Base-by-base conservation (phyloP, 2,113 vertebrate species). In the Neodontobutis hainanensis region DNA sequence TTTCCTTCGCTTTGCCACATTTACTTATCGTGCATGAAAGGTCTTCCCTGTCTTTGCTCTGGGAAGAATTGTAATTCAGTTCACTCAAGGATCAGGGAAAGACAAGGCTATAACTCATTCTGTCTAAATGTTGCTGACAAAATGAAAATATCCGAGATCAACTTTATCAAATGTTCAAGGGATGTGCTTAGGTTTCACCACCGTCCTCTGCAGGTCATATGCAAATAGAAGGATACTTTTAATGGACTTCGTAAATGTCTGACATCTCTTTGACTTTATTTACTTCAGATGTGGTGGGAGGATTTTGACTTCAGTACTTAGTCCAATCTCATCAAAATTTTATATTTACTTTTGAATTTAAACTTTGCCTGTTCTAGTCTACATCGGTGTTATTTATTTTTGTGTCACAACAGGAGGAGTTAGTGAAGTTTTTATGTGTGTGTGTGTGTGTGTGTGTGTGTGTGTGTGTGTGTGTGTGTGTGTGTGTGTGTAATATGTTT, bases 101-200 rank as follows among this genome's bases (percentile, higher is more conserved):
- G 75, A 68, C 75, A 16, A 73, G 70, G 65, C 74, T 43, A 82
- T 78, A 78, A 73, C 74, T 88, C 76, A 82, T 78, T 68, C 69
- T 65, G 77, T 77, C 73, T 80, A 79, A 83, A 87, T 79, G 72
- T 78, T 82, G 78, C 84, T 84, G 81, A 63, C 67, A 51, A 59
- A 53, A 82, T 68, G 45, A 56, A 76, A 85, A 79, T 60, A 68
- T 38, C 0, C 38, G 8, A n/a, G 43, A 78, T 69, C 48, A 27
- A 32, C 64, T 63, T 56, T 36, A 47, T 55, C 53, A 11, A 62
- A 67, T 46, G 75, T 72, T 70, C 61, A 75, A 64, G 78, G 69
- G 14, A 75, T 77, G 65, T 48, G 44, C 62, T 35, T 12, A 62
- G 66, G 68, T 83, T 61, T 68, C 63, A 71, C 70, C 68, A 76